Conservation (phyloP, 1,140 invertebrate species). For the Diorhabda sublineata region DNA sequence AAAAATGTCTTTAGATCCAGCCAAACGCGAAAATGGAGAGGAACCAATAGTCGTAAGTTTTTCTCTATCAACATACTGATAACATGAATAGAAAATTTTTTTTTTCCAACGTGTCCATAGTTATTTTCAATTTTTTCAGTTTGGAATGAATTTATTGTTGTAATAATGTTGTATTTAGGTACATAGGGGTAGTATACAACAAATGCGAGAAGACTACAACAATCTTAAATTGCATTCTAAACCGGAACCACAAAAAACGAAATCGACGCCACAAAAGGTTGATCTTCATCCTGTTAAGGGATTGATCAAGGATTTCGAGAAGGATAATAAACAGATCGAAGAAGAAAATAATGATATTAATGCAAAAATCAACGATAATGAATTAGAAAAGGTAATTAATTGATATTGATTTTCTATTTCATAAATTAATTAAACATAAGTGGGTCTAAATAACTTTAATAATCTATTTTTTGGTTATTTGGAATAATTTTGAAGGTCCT, state of each 20-base stretch:
- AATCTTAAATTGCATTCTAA: constrained; percentile 26
- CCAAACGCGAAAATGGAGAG: constrained; percentile 58
- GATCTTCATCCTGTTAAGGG: constrained; percentile 39
- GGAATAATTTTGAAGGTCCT: too few species aligned
- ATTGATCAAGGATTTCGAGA: constrained; percentile 48
- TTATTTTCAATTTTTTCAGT: too few species aligned
- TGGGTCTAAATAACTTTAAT: too few species aligned
- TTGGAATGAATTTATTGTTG: too few species aligned
- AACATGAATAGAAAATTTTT: too few species aligned
- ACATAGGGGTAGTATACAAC: constrained; percentile 41
- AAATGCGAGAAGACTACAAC: constrained; percentile 39
- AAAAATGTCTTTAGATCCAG: constrained; percentile 77
- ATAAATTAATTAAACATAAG: too few species aligned
- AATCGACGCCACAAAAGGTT: constrained; percentile 39
- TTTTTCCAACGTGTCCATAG: too few species aligned
- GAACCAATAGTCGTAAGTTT: constrained; percentile 58
- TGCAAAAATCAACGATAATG: constrained; percentile 29
- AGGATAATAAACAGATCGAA: constrained; percentile 32
- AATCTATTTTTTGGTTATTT: too few species aligned
- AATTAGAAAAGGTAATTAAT: constrained; percentile 26
- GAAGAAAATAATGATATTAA: constrained; percentile 27
- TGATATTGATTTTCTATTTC: not conserved
- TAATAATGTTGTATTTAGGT: constrained; percentile 32
- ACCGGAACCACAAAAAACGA: constrained; percentile 28
- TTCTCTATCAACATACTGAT: too few species aligned